phyloP scores from a whole-genome alignment of 2,113 vertebrate genomes.

The Camelus bactrianus region DNA sequence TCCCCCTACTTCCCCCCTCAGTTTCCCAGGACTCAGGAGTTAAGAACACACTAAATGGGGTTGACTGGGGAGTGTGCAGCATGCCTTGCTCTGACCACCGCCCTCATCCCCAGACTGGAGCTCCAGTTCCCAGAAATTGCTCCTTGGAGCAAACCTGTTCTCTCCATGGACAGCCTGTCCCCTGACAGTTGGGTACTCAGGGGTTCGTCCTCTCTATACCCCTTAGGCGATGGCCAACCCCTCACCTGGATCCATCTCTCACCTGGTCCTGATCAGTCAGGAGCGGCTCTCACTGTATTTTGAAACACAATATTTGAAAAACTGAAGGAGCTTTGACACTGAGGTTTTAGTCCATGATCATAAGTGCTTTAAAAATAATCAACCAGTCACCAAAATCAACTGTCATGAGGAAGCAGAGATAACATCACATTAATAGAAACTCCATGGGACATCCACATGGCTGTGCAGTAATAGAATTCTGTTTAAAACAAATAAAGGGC shows the following conservation, averaged over 20 bases:
- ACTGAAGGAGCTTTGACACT: not conserved
- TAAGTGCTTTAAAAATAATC: constrained; percentile 48
- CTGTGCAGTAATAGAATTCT: not conserved
- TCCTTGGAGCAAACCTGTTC: not conserved
- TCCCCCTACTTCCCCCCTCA: not conserved
- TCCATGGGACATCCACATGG: not conserved
- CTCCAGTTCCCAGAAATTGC: not conserved
- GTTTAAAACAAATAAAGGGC: constrained; percentile 55
- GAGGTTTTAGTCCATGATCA: not conserved
- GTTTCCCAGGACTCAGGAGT: not conserved
- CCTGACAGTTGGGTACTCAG: not conserved
- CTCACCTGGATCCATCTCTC: not conserved
- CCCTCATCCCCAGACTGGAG: not conserved
- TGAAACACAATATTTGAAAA: not conserved
- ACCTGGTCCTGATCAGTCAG: not conserved
- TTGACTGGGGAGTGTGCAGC: rapidly evolving
- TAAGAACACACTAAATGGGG: not conserved
- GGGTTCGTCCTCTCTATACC: not conserved
- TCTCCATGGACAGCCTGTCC: not conserved
- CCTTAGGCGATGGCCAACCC: not conserved
- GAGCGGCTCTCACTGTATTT: not conserved
- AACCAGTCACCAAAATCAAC: constrained; percentile 19
- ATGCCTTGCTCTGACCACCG: not conserved
- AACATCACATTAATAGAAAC: not conserved
- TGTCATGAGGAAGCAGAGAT: not conserved